phyloP scores from a whole-genome alignment of 2,888 invertebrate species.

The Nineta flava region DNA sequence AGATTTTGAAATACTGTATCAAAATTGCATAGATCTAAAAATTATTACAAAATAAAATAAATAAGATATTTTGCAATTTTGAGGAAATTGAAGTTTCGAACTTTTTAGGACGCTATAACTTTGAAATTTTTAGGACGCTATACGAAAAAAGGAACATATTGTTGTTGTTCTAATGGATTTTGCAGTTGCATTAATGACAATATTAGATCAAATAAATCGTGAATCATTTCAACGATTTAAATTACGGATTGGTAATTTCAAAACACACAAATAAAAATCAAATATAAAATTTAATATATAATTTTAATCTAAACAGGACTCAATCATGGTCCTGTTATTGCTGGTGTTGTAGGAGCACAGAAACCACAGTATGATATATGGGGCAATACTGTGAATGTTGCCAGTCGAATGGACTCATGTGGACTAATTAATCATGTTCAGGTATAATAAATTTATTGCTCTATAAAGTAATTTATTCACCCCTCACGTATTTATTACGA shows the following conservation, averaged over 20 bases:
- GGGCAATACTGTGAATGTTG: conserved; percentile 97
- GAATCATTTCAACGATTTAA: conserved; percentile 95
- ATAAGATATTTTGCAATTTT: too few relatives aligned
- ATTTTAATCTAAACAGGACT: conserved; percentile 39
- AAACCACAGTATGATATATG: conserved; percentile 98
- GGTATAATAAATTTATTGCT: conserved; percentile 25
- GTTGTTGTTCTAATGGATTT: conserved; percentile 87
- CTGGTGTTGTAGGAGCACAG: conserved; percentile 92
- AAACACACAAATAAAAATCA: background rate
- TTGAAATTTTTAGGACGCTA: conserved; percentile 47
- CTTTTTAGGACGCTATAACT: too few relatives aligned
- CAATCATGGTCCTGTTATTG: conserved; percentile 83
- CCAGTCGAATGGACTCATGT: conserved; percentile 93
- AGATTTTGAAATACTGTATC: too few relatives aligned
- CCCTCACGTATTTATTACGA: too few relatives aligned
- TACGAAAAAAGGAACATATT: conserved; percentile 69
- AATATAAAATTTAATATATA: background rate
- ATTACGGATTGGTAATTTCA: conserved; percentile 64
- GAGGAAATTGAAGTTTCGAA: too few relatives aligned
- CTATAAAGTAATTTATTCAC: too few relatives aligned
- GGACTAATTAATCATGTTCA: conserved; percentile 79
- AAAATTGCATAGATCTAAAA: too few relatives aligned
- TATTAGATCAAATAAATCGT: conserved; percentile 86
- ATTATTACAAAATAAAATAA: too few relatives aligned
- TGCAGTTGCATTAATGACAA: conserved; percentile 79